phyloP scores from a whole-genome alignment of 2,113 vertebrate species.

The Scophthalmus maximus region DNA sequence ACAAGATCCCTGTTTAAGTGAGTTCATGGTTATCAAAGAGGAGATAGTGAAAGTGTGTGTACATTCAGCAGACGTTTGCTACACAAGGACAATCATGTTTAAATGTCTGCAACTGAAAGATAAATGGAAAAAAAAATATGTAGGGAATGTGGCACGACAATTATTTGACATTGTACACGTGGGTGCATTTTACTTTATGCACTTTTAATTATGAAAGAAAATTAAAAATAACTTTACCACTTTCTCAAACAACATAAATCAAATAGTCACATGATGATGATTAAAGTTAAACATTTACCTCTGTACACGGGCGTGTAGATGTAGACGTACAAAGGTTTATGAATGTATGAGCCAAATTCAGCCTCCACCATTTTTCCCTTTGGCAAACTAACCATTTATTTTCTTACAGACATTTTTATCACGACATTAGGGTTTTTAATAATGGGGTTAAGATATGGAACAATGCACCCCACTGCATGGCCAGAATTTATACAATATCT shows the following conservation, averaged over 20 bases:
- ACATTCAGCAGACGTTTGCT: background rate
- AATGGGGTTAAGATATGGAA: conserved; percentile 47
- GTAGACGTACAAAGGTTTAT: background rate
- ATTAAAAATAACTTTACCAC: no score
- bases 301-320: background rate
- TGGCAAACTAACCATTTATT: conserved; percentile 40
- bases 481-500: conserved; percentile 46
- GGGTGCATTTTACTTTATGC: conserved; percentile 33
- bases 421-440: conserved; percentile 37
- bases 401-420: conserved; percentile 14
- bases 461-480: conserved; percentile 35
- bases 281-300: conserved; percentile 15
- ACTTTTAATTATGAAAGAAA: conserved; percentile 7
- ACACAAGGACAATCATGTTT: background rate
- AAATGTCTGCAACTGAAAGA: background rate
- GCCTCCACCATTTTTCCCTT: background rate
- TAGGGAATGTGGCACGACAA: conserved; percentile 51
- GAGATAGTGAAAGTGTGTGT: background rate
- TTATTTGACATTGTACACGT: conserved; percentile 58
- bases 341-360: conserved; percentile 11
- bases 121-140: conserved; percentile 4
- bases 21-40: background rate
- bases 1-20: background rate
- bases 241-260: background rate
- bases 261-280: conserved; percentile 14